Conservation (phyloP, 2,113 vertebrate genomes). For the Microcebus tavaratra region DNA sequence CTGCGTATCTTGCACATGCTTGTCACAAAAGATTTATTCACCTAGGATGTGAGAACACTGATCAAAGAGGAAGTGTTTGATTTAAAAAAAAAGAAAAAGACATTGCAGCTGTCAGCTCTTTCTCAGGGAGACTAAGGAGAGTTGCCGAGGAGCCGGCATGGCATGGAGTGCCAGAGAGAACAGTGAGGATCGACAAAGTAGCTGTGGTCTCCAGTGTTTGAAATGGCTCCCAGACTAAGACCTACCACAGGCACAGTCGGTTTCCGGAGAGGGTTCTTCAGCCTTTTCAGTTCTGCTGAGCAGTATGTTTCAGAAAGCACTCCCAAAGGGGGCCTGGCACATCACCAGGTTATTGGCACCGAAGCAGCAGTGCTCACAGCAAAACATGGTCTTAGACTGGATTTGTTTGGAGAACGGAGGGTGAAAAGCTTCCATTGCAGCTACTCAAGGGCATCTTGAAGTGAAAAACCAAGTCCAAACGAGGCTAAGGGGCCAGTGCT, state of each 20-base stretch:
- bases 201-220: background rate
- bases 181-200: background rate
- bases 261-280: conserved; percentile 40
- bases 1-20: background rate
- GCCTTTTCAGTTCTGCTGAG: conserved; percentile 45
- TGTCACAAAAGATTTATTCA: conserved; percentile 54
- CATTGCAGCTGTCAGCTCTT: background rate
- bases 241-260: conserved; percentile 59
- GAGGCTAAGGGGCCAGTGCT: background rate
- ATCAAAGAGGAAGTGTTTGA: background rate
- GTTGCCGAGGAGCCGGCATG: background rate
- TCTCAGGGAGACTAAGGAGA: conserved; percentile 5
- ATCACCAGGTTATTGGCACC: conserved; percentile 5
- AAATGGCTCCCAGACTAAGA: conserved; percentile 49
- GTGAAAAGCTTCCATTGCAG: background rate
- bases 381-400: conserved; percentile 2
- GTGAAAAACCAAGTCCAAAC: background rate
- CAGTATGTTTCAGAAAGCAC: conserved; percentile 45
- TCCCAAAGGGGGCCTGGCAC: background rate
- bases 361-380: background rate
- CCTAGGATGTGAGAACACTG: conserved; percentile 8
- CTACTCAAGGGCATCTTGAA: background rate
- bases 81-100: background rate
- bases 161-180: background rate
- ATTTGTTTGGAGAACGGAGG: background rate